Evolutionary conservation across 1,140 invertebrate genomes (phyloP).

Genomic region (Phenacoccus solenopsis): DNA sequence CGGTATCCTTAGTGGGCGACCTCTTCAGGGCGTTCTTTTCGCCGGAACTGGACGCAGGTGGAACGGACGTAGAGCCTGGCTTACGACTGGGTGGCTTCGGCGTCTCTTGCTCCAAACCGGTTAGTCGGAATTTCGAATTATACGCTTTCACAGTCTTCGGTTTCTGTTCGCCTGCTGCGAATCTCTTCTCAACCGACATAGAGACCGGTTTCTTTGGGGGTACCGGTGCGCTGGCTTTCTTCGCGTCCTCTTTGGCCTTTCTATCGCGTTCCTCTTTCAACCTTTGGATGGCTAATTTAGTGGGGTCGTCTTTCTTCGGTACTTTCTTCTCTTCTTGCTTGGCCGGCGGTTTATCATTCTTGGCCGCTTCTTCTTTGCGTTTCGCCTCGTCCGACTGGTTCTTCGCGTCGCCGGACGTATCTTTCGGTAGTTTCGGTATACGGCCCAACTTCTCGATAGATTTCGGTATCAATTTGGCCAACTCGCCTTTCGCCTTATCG

Average conservation of each 20-base stretch:
- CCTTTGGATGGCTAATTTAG: slow-evolving; percentile 1
- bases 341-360: background rate
- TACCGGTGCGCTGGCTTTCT: slow-evolving; percentile 23
- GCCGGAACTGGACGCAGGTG: background rate
- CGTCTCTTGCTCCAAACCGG: slow-evolving; percentile 66
- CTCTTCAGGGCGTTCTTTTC: slow-evolving; percentile 10
- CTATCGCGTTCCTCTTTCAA: slow-evolving; percentile 18
- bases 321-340: slow-evolving; percentile 28
- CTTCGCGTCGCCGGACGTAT: slow-evolving; percentile 19
- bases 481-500: slow-evolving; percentile 52
- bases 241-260: background rate
- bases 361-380: slow-evolving; percentile 19
- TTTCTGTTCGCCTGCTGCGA: slow-evolving; percentile 45
- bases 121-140: slow-evolving; percentile 74
- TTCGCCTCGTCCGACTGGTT: slow-evolving; percentile 29
- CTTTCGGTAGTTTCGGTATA: slow-evolving; percentile 51
- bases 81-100: slow-evolving; percentile 57
- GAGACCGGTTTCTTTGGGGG: slow-evolving; percentile 49
- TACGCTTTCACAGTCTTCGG: slow-evolving; percentile 79
- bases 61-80: background rate
- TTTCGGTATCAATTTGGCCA: slow-evolving; percentile 48
- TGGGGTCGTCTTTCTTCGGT: background rate
- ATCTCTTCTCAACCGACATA: slow-evolving; percentile 63
- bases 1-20: slow-evolving; percentile 5
- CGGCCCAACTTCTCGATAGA: slow-evolving; percentile 53